These are phyloP conservation scores for Lasius platythorax DNA, from an alignment of 2,888 invertebrate species.

Conservation along the genomic window DNA sequence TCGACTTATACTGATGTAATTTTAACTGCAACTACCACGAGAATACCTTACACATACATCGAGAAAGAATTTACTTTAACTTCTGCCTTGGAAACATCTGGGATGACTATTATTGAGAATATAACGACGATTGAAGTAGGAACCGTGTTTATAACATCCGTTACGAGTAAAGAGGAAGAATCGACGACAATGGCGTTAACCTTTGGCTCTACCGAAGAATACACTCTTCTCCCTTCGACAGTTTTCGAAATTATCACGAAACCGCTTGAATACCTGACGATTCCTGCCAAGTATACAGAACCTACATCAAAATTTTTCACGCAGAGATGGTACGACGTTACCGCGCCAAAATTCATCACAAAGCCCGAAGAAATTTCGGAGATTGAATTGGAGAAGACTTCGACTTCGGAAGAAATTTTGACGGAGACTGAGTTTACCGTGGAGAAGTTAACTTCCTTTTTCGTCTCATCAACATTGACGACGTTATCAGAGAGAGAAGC, in stretches of 20 bases:
- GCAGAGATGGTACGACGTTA: neutral
- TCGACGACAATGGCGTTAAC: neutral
- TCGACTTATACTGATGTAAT: neutral
- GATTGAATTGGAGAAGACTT: neutral
- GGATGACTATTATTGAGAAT: neutral
- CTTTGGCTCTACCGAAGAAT: conserved; percentile 50
- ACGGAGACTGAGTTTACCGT: neutral
- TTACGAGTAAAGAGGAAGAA: conserved; percentile 20
- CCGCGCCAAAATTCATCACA: neutral
- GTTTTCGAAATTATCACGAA: conserved; percentile 25
- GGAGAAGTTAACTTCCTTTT: conserved; percentile 23
- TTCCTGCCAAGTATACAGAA: neutral
- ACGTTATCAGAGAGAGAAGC: conserved; percentile 34
- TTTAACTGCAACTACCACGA: neutral
- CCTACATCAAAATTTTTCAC: neutral
- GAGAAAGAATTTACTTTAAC: neutral
- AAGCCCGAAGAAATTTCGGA: conserved; percentile 26
- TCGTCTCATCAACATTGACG: conserved; percentile 13
- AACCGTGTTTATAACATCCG: neutral
- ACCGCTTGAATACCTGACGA: conserved; percentile 40
- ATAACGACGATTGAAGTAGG: neutral
- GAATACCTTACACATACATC: neutral
- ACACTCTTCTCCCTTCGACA: conserved; percentile 49
- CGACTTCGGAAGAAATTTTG: neutral
- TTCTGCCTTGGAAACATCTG: conserved; percentile 11